Evolutionary conservation across 2,797 vertebrate species (phyloP).

Genomic region (Phrynocephalus vlangalii): DNA sequence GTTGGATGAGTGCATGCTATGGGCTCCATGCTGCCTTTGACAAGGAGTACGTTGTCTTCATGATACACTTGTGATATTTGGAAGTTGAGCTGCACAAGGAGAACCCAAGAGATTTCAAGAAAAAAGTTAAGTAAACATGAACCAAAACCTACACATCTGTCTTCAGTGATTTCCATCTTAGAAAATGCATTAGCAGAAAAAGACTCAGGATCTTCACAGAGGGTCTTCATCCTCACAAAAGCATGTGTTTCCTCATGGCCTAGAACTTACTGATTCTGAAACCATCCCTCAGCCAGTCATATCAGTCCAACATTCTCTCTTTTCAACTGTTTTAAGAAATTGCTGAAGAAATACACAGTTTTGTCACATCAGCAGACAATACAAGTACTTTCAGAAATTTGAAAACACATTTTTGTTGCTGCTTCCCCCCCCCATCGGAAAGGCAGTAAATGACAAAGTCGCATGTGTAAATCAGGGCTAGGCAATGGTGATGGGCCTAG

Average conservation of each 20-base stretch:
- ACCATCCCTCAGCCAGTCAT: background rate
- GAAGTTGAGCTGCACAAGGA: background rate
- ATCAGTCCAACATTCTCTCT: background rate
- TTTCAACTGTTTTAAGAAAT: background rate
- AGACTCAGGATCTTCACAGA: background rate
- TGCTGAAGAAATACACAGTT: background rate
- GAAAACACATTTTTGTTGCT: background rate
- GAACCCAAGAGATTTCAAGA: background rate
- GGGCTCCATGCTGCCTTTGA: background rate
- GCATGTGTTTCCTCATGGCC: background rate
- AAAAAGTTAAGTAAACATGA: background rate
- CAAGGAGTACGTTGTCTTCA: background rate
- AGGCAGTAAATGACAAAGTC: background rate
- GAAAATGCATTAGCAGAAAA: background rate
- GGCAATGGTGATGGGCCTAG: too few species aligned
- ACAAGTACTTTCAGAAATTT: background rate
- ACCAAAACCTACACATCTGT: background rate
- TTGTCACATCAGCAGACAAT: background rate
- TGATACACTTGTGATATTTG: background rate
- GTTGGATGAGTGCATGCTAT: too few species aligned
- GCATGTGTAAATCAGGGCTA: background rate
- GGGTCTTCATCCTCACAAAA: background rate
- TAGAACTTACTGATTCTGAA: background rate
- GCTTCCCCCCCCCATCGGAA: background rate
- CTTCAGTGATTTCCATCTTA: background rate